Percentiles rank a stretch among this genome's conserved stretches.
phyloP scores from a whole-genome alignment of 1,140 invertebrate species.

The Pinna nobilis region DNA sequence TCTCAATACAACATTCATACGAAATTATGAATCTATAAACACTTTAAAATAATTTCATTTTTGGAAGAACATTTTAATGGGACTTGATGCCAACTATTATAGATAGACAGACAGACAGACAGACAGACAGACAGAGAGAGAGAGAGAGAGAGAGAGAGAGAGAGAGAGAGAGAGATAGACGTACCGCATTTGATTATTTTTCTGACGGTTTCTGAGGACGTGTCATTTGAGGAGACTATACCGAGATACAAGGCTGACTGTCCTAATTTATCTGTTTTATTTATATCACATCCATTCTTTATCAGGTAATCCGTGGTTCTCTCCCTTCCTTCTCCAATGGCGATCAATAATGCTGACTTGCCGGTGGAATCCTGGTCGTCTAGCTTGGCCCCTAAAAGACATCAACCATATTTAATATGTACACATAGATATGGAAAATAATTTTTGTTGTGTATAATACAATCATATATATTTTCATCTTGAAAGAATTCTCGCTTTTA shows the following conservation, averaged over 20 bases:
- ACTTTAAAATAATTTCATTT: no score
- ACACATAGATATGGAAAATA: no score
- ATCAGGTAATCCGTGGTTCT: slow-evolving; percentile 38
- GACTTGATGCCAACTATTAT: no score
- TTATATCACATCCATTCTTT: slow-evolving; percentile 40
- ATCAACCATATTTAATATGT: no score
- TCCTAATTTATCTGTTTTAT: slow-evolving; percentile 36
- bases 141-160: background rate
- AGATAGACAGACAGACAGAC: no score
- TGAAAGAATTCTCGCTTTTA: no score
- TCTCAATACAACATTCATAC: no score
- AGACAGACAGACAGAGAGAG: background rate
- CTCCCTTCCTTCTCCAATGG: slow-evolving; percentile 38
- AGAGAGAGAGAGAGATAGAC: background rate
- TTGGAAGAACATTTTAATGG: no score
- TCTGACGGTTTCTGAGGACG: slow-evolving; percentile 33
- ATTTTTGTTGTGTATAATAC: no score
- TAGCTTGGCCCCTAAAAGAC: slow-evolving; percentile 28
- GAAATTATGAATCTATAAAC: no score
- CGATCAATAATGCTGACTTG: slow-evolving; percentile 36
- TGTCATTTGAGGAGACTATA: slow-evolving; percentile 17
- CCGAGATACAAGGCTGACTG: slow-evolving; percentile 40
- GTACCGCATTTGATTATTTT: slow-evolving; percentile 36
- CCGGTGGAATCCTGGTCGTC: slow-evolving; percentile 40
- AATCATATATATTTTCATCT: no score